Conservation (phyloP, 2,888 invertebrate genomes). For the Epinotia ramella region DNA sequence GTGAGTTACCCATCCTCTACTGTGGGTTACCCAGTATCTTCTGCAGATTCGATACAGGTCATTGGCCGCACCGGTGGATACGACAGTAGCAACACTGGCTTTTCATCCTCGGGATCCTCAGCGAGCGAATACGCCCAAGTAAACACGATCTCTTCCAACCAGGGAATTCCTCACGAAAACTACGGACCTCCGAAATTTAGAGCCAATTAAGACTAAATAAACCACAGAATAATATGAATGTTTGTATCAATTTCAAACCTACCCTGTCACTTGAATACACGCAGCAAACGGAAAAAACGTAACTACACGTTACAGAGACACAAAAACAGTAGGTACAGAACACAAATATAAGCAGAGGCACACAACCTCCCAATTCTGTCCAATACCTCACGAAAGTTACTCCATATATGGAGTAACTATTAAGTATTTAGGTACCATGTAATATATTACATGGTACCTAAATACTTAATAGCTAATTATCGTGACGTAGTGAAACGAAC, state of each 20-base stretch:
- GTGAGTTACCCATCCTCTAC: constrained; percentile 20
- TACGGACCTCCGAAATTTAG: constrained; percentile 77
- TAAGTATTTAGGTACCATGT: no score
- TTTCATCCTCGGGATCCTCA: constrained; percentile 49
- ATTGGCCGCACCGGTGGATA: constrained; percentile 4
- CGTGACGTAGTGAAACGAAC: no score
- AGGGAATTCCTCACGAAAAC: constrained; percentile 76
- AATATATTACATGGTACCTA: no score
- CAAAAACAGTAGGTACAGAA: no score
- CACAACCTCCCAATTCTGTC: no score
- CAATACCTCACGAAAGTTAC: no score
- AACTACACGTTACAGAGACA: neutral
- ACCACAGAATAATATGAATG: constrained; percentile 5
- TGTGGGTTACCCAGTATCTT: constrained; percentile 33
- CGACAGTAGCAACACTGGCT: constrained; percentile 38
- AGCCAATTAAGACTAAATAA: constrained; percentile 48
- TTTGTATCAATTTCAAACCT: neutral
- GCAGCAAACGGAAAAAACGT: neutral
- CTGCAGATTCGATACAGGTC: constrained; percentile 20
- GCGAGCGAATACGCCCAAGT: constrained; percentile 51
- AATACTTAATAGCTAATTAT: no score
- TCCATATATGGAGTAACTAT: no score
- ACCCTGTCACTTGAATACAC: neutral
- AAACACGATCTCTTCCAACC: constrained; percentile 68
- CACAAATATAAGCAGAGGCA: no score